Percentiles rank a stretch among this genome's conserved stretches.
phyloP scores from a whole-genome alignment of 2,888 invertebrate species.

The Thyatira batis region DNA sequence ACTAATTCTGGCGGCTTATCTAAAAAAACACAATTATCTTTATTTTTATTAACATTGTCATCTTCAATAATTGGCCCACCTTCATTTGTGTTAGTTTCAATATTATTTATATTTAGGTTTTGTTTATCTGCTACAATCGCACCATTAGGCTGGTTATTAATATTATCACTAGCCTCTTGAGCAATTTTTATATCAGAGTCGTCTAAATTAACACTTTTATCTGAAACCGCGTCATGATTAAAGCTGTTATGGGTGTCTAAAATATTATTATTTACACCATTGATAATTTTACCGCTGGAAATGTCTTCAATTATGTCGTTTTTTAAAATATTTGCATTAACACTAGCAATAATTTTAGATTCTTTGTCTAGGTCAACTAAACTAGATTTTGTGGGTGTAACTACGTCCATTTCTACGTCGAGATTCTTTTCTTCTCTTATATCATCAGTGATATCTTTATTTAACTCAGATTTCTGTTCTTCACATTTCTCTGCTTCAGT shows the following conservation, averaged over 20 bases:
- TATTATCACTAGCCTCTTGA: neutral
- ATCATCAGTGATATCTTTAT: neutral
- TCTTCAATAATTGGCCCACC: neutral
- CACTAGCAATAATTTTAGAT: neutral
- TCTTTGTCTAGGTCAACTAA: neutral
- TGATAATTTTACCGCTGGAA: neutral
- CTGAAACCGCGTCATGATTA: neutral
- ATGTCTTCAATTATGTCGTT: neutral
- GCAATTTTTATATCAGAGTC: neutral
- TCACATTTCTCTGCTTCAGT: slow-evolving; percentile 3
- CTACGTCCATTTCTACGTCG: neutral
- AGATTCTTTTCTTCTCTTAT: neutral
- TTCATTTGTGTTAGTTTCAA: neutral
- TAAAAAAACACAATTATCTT: neutral
- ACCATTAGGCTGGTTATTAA: neutral
- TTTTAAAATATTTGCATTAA: neutral
- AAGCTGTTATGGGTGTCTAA: neutral
- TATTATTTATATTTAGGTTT: neutral
- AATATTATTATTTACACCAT: neutral
- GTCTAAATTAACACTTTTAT: neutral
- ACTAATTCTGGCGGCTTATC: neutral
- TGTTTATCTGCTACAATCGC: neutral
- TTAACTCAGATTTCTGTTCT: neutral
- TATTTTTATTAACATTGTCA: neutral
- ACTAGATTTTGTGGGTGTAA: neutral